Evolutionary conservation across 2,888 invertebrate genomes (phyloP).

Genomic region (Tipula vernalis): DNA sequence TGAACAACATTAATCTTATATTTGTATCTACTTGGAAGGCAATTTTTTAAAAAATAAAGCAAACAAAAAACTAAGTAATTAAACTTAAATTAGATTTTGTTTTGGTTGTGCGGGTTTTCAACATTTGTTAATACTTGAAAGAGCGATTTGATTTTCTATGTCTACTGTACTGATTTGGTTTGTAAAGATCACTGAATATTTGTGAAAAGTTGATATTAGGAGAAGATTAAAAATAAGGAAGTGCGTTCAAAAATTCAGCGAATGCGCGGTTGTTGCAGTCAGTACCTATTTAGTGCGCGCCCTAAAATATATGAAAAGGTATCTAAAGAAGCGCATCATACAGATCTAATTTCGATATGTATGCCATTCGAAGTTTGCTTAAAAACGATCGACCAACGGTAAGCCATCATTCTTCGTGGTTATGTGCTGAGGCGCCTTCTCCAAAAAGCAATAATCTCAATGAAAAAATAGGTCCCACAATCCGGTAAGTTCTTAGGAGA

Average conservation of each 20-base stretch:
- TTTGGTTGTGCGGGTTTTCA: neutral
- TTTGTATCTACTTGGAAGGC: neutral
- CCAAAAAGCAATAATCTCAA: too few relatives aligned
- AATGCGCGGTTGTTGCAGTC: neutral
- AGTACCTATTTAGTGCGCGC: too few relatives aligned
- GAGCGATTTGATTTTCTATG: neutral
- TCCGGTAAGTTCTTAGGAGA: too few relatives aligned
- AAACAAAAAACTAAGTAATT: neutral
- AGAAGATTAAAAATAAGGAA: neutral
- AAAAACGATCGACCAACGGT: too few relatives aligned
- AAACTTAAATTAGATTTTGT: neutral
- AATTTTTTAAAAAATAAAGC: neutral
- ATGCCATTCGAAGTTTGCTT: too few relatives aligned
- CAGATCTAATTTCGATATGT: too few relatives aligned
- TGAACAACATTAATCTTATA: neutral
- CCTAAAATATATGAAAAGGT: too few relatives aligned
- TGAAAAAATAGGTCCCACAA: too few relatives aligned
- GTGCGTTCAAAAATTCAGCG: too few relatives aligned
- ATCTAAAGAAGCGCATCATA: too few relatives aligned
- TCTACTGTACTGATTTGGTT: neutral
- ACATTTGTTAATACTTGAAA: neutral
- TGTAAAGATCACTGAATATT: neutral
- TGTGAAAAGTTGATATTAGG: neutral
- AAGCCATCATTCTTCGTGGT: too few relatives aligned
- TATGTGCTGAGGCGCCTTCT: too few relatives aligned